A percentile compares a stretch with the other conserved stretches of the same genome.
Conservation (phyloP, 2,113 vertebrate species). For the Hoplias malabaricus region DNA sequence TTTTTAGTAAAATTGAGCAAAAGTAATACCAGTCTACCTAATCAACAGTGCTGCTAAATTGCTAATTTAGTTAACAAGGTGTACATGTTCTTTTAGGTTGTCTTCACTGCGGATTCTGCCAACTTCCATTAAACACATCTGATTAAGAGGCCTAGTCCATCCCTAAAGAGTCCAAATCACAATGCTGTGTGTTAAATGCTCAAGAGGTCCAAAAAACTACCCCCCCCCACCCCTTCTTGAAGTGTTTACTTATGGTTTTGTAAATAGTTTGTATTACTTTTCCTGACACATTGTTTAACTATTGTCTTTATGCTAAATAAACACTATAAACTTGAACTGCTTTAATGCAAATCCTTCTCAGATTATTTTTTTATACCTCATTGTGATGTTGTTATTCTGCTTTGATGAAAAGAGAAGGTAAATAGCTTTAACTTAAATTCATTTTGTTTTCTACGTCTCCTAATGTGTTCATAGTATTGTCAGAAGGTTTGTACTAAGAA, state of each 20-base stretch:
- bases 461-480: neutral
- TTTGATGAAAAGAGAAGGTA: neutral
- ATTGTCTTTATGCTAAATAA: constrained; percentile 18
- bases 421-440: constrained; percentile 4
- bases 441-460: neutral
- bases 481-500: neutral
- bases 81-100: neutral
- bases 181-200: neutral
- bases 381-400: neutral
- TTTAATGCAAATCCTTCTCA: constrained; percentile 25
- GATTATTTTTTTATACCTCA: neutral
- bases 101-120: neutral
- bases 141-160: constrained; percentile 24
- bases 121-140: neutral
- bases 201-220: neutral
- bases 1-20: too few species aligned
- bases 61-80: neutral
- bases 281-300: constrained; percentile 22
- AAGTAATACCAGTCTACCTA: too few species aligned
- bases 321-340: constrained; percentile 40
- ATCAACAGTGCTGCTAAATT: too few species aligned
- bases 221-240: too few species aligned
- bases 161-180: neutral
- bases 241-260: constrained; percentile 36
- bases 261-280: constrained; percentile 31